Base-by-base conservation (phyloP, 2,888 invertebrate species). In the Hypomecis punctinalis region DNA sequence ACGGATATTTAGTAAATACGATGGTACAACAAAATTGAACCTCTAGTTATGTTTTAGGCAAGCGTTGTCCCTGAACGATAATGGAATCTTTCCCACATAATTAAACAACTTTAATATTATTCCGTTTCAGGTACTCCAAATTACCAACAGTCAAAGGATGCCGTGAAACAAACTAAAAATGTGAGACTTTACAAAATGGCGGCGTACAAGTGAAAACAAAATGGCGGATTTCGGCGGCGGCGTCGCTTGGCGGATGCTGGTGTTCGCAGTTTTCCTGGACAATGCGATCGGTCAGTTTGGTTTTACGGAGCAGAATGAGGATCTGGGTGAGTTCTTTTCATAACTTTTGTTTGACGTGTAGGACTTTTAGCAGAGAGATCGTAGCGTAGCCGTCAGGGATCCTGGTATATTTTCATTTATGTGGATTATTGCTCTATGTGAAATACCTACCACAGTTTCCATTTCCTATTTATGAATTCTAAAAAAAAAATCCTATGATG, bases 191-290 rank as follows among this genome's bases (percentile, higher is more conserved):
- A 77, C 78, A 80, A 78, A 78, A 83, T 85, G 84, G 79, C 76
- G 73, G 69, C 65, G 68, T 68, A 71, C 60, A 71, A 76, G 79
- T 83, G 73, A 83, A 74, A 68, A 59, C 83, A 89, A 89, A 68
- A 90, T 91, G 91, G 89, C 88, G 80, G 82, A 73, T 67, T 75
- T 85, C 68, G 80, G 84, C 79, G 85, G 83, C 70, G 90, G 79
- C 70, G 74, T 80, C 68, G 77, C 80, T 71, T 80, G 84, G 77
- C 76, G 81, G 61, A 77, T 80, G 78, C 71, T 89, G 55, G 70
- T 87, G 47, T 76, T 88, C 46, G 79, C 80, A 4, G 71, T 86
- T 67, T 73, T 88, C 49, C 67, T 87, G 43, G 82, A 86, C 69
- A 76, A 77, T 42, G 82, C 80, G 45, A 76, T 83, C 45, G 85